Evolutionary conservation across 2,888 invertebrate species (phyloP).

Genomic region (Entomobrya multifasciata): DNA sequence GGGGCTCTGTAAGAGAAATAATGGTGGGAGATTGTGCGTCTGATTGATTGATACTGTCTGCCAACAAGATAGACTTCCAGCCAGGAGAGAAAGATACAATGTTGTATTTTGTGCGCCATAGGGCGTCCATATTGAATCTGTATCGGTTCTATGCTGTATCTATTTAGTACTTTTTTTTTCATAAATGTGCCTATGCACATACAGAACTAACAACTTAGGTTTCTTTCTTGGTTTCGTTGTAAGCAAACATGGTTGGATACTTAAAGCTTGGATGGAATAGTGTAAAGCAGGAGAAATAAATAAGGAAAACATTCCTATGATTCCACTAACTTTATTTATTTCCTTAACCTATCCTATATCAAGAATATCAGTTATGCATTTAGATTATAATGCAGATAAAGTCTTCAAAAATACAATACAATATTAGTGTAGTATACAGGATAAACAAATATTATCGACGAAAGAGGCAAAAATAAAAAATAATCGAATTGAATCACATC

Average conservation of each 20-base stretch:
- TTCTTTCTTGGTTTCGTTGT: too few relatives aligned
- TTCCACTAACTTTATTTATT: not conserved
- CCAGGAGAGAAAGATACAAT: constrained; percentile 57
- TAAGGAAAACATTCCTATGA: constrained; percentile 1
- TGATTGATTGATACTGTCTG: constrained; percentile 72
- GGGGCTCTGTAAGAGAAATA: too few relatives aligned
- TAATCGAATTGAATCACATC: constrained; percentile 44
- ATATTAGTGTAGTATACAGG: too few relatives aligned
- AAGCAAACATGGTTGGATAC: too few relatives aligned
- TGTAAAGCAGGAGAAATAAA: not conserved
- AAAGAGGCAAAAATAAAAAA: constrained; percentile 22
- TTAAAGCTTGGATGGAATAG: constrained; percentile 8
- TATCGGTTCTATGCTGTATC: constrained; percentile 30
- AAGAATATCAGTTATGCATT: not conserved
- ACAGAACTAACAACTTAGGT: too few relatives aligned
- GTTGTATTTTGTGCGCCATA: constrained; percentile 43
- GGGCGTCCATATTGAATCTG: constrained; percentile 53
- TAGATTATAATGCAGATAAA: not conserved
- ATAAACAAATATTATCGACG: not conserved
- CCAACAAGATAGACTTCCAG: constrained; percentile 65
- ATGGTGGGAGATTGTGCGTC: constrained; percentile 71
- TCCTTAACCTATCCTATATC: not conserved
- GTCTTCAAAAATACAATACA: not conserved
- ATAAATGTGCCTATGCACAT: too few relatives aligned
- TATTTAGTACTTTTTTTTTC: too few relatives aligned